A percentile compares a stretch with the other conserved stretches of the same genome.
Evolutionary conservation across 2,797 vertebrate species (phyloP).

Genomic region (Manis crassicaudata): DNA sequence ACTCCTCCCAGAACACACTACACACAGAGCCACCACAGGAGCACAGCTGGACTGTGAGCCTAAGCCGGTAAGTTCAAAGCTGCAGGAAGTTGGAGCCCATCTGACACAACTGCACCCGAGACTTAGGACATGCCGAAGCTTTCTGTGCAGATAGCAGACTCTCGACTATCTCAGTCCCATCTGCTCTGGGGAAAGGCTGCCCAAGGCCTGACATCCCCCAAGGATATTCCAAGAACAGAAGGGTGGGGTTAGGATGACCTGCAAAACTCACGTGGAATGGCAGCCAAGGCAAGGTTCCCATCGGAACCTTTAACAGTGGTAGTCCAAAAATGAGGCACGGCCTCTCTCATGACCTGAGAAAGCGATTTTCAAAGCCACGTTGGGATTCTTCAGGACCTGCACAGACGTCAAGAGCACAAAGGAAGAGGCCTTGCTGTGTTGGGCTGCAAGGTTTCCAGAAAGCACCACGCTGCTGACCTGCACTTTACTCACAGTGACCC

Average conservation of each 20-base stretch:
- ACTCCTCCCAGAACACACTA: background rate
- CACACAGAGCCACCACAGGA: fast-evolving
- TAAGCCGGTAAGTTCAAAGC: background rate
- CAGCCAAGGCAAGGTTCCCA: background rate
- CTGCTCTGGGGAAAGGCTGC: background rate
- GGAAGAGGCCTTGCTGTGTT: background rate
- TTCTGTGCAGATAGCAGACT: background rate
- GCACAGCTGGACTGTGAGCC: background rate
- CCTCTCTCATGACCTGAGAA: background rate
- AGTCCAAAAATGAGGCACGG: background rate
- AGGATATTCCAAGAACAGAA: background rate
- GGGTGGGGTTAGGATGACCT: background rate
- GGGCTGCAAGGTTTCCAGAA: background rate
- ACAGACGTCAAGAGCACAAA: background rate
- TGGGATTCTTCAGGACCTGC: background rate
- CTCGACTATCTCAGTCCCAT: background rate
- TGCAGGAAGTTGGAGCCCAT: background rate
- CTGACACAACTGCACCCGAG: background rate
- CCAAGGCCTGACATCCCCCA: background rate
- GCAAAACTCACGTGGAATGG: background rate
- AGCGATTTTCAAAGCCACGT: background rate
- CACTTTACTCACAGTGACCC: background rate
- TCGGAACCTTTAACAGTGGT: background rate
- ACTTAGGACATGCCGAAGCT: fast-evolving
- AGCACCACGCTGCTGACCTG: background rate